Conservation (phyloP, 2,888 invertebrate species). For the Mythimna loreyi region DNA sequence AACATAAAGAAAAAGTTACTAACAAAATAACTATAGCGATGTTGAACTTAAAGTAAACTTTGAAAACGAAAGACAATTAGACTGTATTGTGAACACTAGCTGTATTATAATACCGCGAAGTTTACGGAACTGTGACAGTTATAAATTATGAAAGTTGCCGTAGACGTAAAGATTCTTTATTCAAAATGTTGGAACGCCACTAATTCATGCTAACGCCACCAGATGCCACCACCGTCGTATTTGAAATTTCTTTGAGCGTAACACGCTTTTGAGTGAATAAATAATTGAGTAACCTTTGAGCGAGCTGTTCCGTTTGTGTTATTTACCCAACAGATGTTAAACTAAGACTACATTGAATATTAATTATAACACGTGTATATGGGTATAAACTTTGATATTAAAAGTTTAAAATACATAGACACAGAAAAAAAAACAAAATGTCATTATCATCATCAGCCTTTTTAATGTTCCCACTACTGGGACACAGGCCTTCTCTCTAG, state of each 20-base stretch:
- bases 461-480: too few relatives aligned
- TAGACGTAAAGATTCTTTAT: not conserved
- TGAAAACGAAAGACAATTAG: not conserved
- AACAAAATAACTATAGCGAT: too few relatives aligned
- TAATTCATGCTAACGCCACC: conserved; percentile 5
- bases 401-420: too few relatives aligned
- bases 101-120: not conserved
- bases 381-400: too few relatives aligned
- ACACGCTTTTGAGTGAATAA: conserved; percentile 6
- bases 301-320: conserved; percentile 11
- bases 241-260: conserved; percentile 24
- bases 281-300: not conserved
- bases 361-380: not conserved
- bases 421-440: too few relatives aligned
- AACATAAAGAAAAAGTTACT: too few relatives aligned
- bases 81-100: not conserved
- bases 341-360: not conserved
- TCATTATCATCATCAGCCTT: too few relatives aligned
- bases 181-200: conserved; percentile 12
- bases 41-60: not conserved
- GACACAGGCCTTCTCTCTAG: too few relatives aligned
- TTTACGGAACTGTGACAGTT: not conserved
- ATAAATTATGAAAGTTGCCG: conserved; percentile 7
- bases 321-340: not conserved
- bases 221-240: conserved; percentile 7